Evolutionary conservation across 2,113 vertebrate species (phyloP).

Genomic region (Clarias magur): DNA sequence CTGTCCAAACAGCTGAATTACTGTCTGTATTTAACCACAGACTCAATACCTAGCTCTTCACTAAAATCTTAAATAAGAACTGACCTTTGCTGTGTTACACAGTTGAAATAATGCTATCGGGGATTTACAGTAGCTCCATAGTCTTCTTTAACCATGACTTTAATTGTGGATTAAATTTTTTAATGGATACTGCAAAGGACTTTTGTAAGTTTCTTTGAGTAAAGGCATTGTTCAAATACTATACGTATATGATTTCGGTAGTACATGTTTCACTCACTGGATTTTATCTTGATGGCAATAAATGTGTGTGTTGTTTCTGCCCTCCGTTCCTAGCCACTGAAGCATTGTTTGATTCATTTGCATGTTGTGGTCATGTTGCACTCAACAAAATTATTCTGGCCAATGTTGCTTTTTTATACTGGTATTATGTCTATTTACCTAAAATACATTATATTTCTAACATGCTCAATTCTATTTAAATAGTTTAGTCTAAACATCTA

Average conservation of each 20-base stretch:
- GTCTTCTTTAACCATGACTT: neutral
- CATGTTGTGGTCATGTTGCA: neutral
- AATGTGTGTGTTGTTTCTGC: neutral
- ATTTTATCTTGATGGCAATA: neutral
- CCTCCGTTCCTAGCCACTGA: neutral
- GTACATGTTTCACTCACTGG: neutral
- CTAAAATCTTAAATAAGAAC: neutral
- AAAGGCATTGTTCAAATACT: neutral
- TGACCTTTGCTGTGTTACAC: neutral
- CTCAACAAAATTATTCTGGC: no score
- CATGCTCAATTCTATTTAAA: no score
- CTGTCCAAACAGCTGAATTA: neutral
- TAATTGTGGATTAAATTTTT: neutral
- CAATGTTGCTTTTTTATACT: no score
- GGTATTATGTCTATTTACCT: no score
- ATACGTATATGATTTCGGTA: neutral
- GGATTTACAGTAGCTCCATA: neutral
- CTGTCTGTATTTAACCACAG: neutral
- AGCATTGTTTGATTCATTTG: neutral
- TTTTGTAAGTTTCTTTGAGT: neutral
- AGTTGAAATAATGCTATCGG: neutral
- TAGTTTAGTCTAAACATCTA: no score
- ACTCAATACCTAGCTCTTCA: neutral
- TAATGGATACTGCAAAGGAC: neutral
- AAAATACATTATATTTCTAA: no score